These are phyloP conservation scores for Coelopa pilipes DNA, from an alignment of 2,888 invertebrate species.

Conservation along the genomic window DNA sequence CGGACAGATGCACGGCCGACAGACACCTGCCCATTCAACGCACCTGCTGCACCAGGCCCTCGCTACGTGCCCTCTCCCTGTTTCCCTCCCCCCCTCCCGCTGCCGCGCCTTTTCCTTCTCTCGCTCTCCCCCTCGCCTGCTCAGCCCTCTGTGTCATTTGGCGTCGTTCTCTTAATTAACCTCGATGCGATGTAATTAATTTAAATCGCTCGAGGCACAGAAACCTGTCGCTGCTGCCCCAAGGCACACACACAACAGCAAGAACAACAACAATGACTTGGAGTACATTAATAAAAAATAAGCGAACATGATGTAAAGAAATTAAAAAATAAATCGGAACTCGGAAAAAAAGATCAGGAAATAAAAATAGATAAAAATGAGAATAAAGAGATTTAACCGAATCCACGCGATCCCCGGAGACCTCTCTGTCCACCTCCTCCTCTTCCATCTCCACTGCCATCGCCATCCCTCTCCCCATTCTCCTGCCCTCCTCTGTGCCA, in stretches of 20 bases:
- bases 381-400: neutral
- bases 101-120: too few species aligned
- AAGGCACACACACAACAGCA: too few species aligned
- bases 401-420: slow-evolving; percentile 24
- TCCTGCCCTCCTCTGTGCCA: neutral
- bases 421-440: too few species aligned
- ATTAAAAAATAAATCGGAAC: neutral
- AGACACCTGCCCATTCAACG: too few species aligned
- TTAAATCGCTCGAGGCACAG: slow-evolving; percentile 43
- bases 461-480: neutral
- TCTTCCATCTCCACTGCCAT: too few species aligned
- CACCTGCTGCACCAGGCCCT: too few species aligned
- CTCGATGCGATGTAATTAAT: slow-evolving; percentile 49
- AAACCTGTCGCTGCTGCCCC: neutral
- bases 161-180: slow-evolving; percentile 45
- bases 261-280: too few species aligned
- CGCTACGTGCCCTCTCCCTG: too few species aligned
- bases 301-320: slow-evolving; percentile 18
- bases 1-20: too few species aligned
- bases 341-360: neutral
- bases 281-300: neutral
- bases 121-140: neutral
- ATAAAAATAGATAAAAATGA: neutral
- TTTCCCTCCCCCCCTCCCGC: neutral
- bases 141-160: neutral